Conservation (phyloP, 2,113 vertebrate species). For the Toxotes jaculatrix region DNA sequence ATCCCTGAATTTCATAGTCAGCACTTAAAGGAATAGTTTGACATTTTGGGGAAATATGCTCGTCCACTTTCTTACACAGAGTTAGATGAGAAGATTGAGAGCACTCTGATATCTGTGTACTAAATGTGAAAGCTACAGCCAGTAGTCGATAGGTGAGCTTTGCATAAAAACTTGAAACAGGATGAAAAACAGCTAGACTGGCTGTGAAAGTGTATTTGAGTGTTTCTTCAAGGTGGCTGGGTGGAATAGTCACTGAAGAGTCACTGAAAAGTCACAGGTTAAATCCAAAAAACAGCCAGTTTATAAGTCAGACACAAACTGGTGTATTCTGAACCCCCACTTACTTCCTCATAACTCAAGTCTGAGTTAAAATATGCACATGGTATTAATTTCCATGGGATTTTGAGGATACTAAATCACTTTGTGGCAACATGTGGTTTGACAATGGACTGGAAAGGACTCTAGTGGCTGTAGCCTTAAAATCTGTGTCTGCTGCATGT, state of each 20-base stretch:
- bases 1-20: background rate
- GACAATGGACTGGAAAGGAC: background rate
- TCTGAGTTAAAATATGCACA: constrained; percentile 1
- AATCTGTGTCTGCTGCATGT: background rate
- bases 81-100: background rate
- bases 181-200: too few species aligned
- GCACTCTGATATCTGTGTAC: background rate
- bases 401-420: background rate
- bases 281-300: background rate
- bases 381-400: background rate
- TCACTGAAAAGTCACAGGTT: too few species aligned
- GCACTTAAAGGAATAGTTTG: background rate
- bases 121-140: background rate
- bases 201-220: background rate
- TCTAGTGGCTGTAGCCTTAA: background rate
- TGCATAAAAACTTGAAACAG: background rate
- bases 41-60: background rate
- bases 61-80: background rate
- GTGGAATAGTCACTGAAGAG: background rate
- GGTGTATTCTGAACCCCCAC: background rate
- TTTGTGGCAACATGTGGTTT: background rate
- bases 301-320: background rate
- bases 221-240: background rate
- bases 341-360: background rate
- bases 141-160: background rate